Base-by-base conservation (phyloP, 2,113 vertebrate species). In the Chrysemys picta region DNA sequence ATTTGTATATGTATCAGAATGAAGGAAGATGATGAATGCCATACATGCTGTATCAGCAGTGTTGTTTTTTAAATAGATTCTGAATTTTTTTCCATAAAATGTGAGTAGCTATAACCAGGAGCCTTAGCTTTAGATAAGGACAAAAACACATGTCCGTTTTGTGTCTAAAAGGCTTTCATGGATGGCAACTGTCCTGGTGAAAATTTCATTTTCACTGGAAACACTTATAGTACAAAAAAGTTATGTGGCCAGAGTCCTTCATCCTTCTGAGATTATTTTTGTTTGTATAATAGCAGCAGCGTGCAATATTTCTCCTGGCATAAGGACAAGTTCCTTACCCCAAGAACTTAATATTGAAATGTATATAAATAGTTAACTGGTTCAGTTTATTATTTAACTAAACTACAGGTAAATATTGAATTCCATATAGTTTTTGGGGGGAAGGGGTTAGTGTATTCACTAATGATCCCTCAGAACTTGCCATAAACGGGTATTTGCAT, bases 21-120 rank as follows among this genome's bases (percentile, higher is more conserved):
- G 62, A 42, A 91, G 24, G 72, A 84, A 93, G 14, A 49, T 62
- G n/a, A 91, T n/a, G n/a, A n/a, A 42, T 1, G 0, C 19, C 5
- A 8, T 0, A 57, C 25, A 0, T 87, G 7, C 1, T 27, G 0
- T 54, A n/a, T 54, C 5, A 11, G 42, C 49, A 52, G 54, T 54
- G 53, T 10, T 89, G 31, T 53, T 25, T 54, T 22, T 22, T 50
- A 6, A 83, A 80, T 29, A 35, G 50, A 7, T 82, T 52, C 1
- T 81, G 59, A 16, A 3, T 49, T 1, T 50, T 87, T 85, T 82
- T 47, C 16, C 69, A 0, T 52, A 42, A 17, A 17, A 5, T 47
- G 31, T 22, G 11, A 17, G 35, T 49, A 76, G 11, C 27, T 91
- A 11, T 88, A 8, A 21, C 56, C 50, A n/a, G 45, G 84, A 93